Base-by-base conservation (phyloP, 2,888 invertebrate genomes). In the Phyllotreta cruciferae region DNA sequence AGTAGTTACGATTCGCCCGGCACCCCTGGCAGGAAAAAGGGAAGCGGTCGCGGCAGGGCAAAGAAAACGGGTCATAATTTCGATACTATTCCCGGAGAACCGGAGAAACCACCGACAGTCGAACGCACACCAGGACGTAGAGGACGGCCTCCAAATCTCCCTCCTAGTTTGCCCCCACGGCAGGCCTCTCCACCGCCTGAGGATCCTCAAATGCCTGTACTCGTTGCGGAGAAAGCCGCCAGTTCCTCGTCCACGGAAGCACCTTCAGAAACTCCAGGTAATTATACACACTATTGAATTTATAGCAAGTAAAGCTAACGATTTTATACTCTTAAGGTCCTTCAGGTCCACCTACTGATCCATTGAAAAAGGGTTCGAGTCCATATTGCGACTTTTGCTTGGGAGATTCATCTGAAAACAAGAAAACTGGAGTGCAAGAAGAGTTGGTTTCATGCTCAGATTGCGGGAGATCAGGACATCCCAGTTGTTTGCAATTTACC, bases 311-410 rank as follows among this genome's bases (percentile, higher is more conserved):
- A 24, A 24, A 24, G 4, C 24, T 24, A 24, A 24, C 1, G 1
- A 24, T 4, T n/a, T n/a, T n/a, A n/a, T 24, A 24, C 24, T 24
- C 24, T 24, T 24, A 24, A 24, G 24, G 24, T 24, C 24, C 24
- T 24, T 24, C 24, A 24, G 24, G 24, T 24, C 24, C 10, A 8
- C 10, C 11, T 5, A n/a, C 49, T 1, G 71, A 71, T 62, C 75
- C 77, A 60, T 75, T 73, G 49, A 85, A 90, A 81, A 90, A 91
- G 0, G 87, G 89, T 50, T 94, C 94, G 10, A 94, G 93, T 52
- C 92, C 93, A 0, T 96, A 95, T 83, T 99, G 98, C 83, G 98
- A 99, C 85, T 98, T 99, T 84, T 99, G 98, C 83, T 88, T 98
- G 74, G 98, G 98, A 62, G 95, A 96, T 84, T 91, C 94, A 70